phyloP scores from a whole-genome alignment of 1,140 invertebrate species.

The Colletes latitarsis region DNA sequence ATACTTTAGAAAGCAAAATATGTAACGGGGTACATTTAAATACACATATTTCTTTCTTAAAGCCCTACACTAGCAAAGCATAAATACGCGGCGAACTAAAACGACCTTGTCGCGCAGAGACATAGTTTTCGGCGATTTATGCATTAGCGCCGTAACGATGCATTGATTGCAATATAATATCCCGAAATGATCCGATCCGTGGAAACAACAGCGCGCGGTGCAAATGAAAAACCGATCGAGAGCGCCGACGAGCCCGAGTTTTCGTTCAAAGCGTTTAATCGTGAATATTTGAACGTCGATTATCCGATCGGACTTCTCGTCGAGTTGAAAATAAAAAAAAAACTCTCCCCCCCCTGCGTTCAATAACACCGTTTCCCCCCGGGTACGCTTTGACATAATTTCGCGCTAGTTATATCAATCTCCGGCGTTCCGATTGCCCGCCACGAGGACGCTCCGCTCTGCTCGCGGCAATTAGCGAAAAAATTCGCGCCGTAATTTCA shows the following conservation, averaged over 20 bases:
- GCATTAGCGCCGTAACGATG: background rate
- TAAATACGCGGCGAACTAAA: too few species aligned
- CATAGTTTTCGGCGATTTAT: too few species aligned
- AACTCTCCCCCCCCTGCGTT: background rate
- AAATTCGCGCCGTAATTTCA: conserved; percentile 25
- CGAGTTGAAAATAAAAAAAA: background rate
- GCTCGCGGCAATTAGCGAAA: conserved; percentile 36
- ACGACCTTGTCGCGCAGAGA: too few species aligned
- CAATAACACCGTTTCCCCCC: conserved; percentile 29
- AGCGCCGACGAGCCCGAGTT: background rate
- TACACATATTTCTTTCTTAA: too few species aligned
- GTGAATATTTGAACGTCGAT: conserved; percentile 26
- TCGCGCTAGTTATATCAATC: conserved; percentile 29
- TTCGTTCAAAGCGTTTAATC: conserved; percentile 12
- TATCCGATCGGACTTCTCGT: background rate
- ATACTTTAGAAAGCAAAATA: background rate
- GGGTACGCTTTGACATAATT: conserved; percentile 43
- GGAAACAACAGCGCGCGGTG: background rate
- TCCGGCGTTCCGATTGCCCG: conserved; percentile 22
- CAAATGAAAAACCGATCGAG: background rate
- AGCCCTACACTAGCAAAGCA: too few species aligned
- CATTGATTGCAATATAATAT: background rate
- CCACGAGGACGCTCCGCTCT: conserved; percentile 12
- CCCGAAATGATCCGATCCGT: background rate
- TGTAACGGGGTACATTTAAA: too few species aligned